Conservation (phyloP, 2,113 vertebrate genomes). For the Daphoenositta chrysoptera region DNA sequence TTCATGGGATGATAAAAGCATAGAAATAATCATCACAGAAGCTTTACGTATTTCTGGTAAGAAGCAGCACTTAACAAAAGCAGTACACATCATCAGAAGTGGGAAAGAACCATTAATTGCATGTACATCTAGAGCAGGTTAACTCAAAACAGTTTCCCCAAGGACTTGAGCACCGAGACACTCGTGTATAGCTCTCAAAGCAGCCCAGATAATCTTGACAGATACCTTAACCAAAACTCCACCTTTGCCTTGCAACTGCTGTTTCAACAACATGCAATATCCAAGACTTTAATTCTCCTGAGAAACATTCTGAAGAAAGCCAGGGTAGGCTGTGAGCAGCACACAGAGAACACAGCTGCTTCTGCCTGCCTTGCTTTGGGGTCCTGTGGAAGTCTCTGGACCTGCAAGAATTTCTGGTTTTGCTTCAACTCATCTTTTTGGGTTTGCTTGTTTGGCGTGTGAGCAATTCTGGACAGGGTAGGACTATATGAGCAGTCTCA, state of each 20-base stretch:
- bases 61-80: neutral
- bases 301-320: neutral
- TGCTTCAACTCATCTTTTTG: neutral
- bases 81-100: accelerated
- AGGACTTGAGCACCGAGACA: neutral
- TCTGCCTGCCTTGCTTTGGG: neutral
- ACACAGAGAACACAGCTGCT: neutral
- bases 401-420: neutral
- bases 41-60: neutral
- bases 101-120: neutral
- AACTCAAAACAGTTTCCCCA: neutral
- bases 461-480: neutral
- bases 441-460: neutral
- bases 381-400: neutral
- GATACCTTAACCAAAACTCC: neutral
- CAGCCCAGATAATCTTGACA: neutral
- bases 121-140: neutral
- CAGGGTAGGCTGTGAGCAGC: neutral
- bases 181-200: neutral
- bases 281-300: neutral
- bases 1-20: neutral
- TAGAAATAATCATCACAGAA: neutral
- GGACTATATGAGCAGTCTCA: neutral
- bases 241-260: neutral
- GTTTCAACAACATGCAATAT: neutral